phyloP scores from a whole-genome alignment of 2,113 vertebrate genomes.

The Eidolon helvum region DNA sequence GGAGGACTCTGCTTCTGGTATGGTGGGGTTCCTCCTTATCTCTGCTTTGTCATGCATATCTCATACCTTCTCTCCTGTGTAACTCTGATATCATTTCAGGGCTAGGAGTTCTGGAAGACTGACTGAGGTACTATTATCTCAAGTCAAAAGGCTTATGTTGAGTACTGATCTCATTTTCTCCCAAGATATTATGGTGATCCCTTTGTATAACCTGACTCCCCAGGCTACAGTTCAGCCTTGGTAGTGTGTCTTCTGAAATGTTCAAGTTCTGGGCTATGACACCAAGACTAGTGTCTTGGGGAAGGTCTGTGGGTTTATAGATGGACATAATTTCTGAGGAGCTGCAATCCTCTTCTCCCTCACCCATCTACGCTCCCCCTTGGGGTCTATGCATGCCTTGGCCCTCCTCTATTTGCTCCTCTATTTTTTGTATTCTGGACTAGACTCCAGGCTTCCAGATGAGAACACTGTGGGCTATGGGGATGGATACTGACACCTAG shows the following conservation, averaged over 20 bases:
- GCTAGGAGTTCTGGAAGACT: not conserved
- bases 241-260: not conserved
- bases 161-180: not conserved
- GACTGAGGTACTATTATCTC: not conserved
- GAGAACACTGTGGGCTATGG: not conserved
- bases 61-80: rapidly evolving
- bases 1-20: not conserved
- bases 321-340: not conserved
- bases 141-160: not conserved
- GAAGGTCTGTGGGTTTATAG: not conserved
- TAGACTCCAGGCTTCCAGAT: not conserved
- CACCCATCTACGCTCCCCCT: not conserved
- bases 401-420: not conserved
- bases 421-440: not conserved
- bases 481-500: not conserved
- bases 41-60: not conserved
- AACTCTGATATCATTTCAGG: not conserved
- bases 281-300: not conserved
- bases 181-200: not conserved
- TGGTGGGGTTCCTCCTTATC: not conserved
- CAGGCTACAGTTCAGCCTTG: not conserved
- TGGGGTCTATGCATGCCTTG: not conserved
- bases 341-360: not conserved
- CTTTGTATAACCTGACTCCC: not conserved
- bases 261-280: not conserved